These are phyloP conservation scores for Pardosa pseudoannulata DNA, from an alignment of 2,888 invertebrate genomes.

Conservation along the genomic window DNA sequence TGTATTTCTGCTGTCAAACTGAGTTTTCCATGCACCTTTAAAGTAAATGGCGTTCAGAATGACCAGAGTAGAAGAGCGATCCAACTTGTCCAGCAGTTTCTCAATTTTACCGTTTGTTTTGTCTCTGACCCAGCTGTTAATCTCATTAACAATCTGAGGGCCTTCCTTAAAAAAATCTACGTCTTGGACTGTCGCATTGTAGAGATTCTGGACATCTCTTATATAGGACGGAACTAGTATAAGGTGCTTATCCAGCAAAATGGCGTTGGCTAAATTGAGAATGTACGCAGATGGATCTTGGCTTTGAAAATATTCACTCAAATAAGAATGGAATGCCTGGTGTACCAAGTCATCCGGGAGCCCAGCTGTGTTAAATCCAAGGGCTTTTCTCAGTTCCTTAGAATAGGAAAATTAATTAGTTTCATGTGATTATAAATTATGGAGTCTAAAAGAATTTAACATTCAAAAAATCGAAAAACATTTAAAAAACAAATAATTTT, in stretches of 20 bases:
- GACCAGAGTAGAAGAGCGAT: constrained; percentile 76
- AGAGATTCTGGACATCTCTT: constrained; percentile 27
- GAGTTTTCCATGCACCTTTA: constrained; percentile 78
- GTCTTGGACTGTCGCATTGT: constrained; percentile 44
- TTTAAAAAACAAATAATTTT: too few relatives aligned
- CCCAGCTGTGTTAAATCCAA: background rate
- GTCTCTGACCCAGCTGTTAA: constrained; percentile 65
- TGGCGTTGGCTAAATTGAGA: constrained; percentile 82
- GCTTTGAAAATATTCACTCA: background rate
- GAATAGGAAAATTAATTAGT: too few relatives aligned
- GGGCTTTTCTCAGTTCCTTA: constrained; percentile 15
- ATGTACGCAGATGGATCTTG: constrained; percentile 16
- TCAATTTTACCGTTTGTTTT: constrained; percentile 72
- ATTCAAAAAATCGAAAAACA: too few relatives aligned
- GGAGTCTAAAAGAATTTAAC: too few relatives aligned
- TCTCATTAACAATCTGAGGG: constrained; percentile 18
- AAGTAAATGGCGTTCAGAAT: constrained; percentile 79
- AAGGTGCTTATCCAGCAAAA: constrained; percentile 81
- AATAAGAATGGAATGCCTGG: background rate
- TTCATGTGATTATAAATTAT: too few relatives aligned
- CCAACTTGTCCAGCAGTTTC: constrained; percentile 53
- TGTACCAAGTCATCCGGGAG: constrained; percentile 23
- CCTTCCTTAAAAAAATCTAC: constrained; percentile 52
- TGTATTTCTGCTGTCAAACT: constrained; percentile 76
- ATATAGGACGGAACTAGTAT: constrained; percentile 28